These are phyloP conservation scores for Chalcis sispes DNA, from an alignment of 2,888 invertebrate genomes.

Conservation along the genomic window DNA sequence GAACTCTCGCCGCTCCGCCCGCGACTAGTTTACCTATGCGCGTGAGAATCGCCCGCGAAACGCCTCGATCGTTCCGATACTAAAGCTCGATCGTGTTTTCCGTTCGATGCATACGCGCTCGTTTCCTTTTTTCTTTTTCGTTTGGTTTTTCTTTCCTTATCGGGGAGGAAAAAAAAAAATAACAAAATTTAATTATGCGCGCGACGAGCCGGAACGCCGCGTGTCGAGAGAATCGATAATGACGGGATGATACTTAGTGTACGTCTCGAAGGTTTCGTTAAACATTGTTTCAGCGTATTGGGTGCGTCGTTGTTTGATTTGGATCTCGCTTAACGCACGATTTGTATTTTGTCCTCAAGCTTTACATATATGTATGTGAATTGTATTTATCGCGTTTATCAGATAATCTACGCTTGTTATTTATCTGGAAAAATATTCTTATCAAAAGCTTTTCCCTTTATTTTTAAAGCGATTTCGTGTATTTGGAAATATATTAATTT, in stretches of 20 bases:
- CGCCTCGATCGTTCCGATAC: no score
- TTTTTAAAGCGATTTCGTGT: not conserved
- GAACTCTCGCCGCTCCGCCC: no score
- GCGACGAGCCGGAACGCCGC: conserved; percentile 2
- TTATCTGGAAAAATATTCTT: conserved; percentile 22
- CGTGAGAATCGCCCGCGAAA: no score
- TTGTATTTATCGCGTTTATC: conserved; percentile 42
- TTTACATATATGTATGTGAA: conserved; percentile 6
- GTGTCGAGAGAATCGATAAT: no score
- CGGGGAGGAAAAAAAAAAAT: not conserved
- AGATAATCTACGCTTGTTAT: conserved; percentile 13
- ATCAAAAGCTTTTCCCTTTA: conserved; percentile 31
- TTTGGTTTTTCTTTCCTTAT: not conserved
- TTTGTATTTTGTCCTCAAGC: conserved; percentile 27
- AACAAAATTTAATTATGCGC: conserved; percentile 5
- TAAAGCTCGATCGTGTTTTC: no score
- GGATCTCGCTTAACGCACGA: conserved; percentile 46
- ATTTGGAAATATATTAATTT: not conserved
- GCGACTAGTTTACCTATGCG: no score
- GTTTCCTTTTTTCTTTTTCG: no score
- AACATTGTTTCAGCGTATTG: conserved; percentile 15
- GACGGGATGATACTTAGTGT: conserved; percentile 16
- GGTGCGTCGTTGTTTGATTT: conserved; percentile 20
- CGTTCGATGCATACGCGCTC: no score
- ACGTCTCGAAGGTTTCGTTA: not conserved